These are phyloP conservation scores for Eulemur coronatus DNA, from an alignment of 2,797 vertebrate species.

Conservation along the genomic window DNA sequence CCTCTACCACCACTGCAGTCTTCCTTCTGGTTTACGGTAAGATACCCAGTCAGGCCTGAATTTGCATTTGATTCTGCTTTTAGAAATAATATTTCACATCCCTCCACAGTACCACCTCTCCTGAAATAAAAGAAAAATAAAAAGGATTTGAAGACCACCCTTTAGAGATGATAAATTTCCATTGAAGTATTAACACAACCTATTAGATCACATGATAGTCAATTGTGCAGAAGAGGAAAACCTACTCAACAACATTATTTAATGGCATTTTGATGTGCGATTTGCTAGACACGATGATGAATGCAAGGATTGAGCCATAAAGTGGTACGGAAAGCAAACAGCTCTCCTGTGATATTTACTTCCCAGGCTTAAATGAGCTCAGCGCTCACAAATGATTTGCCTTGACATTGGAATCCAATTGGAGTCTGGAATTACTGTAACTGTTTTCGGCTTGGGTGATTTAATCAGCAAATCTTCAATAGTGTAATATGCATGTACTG, in stretches of 20 bases:
- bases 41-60: neutral
- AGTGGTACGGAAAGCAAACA: neutral
- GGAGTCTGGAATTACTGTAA: conserved; percentile 19
- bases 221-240: conserved; percentile 27
- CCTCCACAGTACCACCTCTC: neutral
- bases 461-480: conserved; percentile 33
- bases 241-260: conserved; percentile 7
- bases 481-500: neutral
- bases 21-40: neutral
- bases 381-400: neutral
- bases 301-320: conserved; percentile 22
- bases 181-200: conserved; percentile 37
- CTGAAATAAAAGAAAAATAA: conserved; percentile 4
- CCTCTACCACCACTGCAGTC: fast-evolving
- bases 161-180: conserved; percentile 2
- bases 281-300: conserved; percentile 34
- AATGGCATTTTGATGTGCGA: conserved; percentile 47
- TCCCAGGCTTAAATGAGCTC: conserved; percentile 57
- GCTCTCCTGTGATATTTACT: conserved; percentile 18
- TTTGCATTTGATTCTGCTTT: neutral
- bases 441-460: conserved; percentile 43
- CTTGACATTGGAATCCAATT: conserved; percentile 55
- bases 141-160: neutral
- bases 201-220: conserved; percentile 36
- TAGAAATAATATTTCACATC: neutral